phyloP scores from a whole-genome alignment of 2,888 invertebrate genomes.

The Acleris sparsana region DNA sequence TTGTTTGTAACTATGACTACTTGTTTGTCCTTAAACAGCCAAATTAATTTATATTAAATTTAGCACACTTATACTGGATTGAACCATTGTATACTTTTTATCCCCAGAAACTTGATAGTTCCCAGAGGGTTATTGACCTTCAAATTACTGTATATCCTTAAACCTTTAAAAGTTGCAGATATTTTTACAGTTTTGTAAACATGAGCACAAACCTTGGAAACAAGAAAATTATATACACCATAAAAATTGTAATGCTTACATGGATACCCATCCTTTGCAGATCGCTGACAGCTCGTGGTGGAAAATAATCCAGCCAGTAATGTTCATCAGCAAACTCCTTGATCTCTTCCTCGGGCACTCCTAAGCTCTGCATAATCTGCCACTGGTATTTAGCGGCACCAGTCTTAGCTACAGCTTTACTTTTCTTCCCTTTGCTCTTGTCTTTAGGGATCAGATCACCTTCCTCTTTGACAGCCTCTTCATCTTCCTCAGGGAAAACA shows the following conservation, averaged over 20 bases:
- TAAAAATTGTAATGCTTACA: constrained; percentile 79
- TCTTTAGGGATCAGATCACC: constrained; percentile 85
- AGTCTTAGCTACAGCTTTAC: constrained; percentile 96
- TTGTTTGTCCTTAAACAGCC: too few species aligned
- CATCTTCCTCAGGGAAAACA: constrained; percentile 88
- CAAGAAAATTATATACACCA: neutral
- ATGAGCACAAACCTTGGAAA: too few species aligned
- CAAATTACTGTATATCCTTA: too few species aligned
- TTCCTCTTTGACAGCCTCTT: constrained; percentile 74
- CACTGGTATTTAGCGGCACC: constrained; percentile 97
- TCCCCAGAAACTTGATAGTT: too few species aligned
- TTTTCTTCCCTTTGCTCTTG: constrained; percentile 93
- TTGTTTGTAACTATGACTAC: too few species aligned
- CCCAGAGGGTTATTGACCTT: too few species aligned
- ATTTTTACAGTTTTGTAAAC: too few species aligned
- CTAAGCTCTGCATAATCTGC: constrained; percentile 98
- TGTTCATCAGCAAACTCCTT: constrained; percentile 93
- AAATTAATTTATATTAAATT: too few species aligned
- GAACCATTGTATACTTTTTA: too few species aligned
- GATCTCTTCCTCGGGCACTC: constrained; percentile 95
- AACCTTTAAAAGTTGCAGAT: too few species aligned
- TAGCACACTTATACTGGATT: too few species aligned
- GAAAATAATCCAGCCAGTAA: constrained; percentile 99
- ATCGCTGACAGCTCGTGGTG: constrained; percentile 94
- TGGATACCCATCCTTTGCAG: constrained; percentile 94